A percentile compares a stretch with the other conserved stretches of the same genome.
Evolutionary conservation across 2,888 invertebrate genomes (phyloP).

Genomic region (Cenopis cana): DNA sequence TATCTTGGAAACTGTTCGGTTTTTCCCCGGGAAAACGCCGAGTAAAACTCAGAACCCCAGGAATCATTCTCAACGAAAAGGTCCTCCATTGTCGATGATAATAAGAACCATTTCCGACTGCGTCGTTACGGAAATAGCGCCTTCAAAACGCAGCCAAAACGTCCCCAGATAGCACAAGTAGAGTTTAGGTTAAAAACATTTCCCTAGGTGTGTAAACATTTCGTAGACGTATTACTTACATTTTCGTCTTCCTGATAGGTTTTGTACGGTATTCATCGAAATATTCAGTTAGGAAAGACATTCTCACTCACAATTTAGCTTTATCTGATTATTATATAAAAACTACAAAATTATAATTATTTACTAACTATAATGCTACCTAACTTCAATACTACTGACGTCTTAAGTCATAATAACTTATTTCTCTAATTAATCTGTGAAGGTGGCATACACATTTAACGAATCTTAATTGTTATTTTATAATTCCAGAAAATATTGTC

Average conservation of each 20-base stretch:
- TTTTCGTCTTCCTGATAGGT: conserved; percentile 72
- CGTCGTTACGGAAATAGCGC: too few relatives aligned
- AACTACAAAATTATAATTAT: conserved; percentile 2
- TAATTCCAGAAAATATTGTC: too few relatives aligned
- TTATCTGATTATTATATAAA: neutral
- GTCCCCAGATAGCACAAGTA: neutral
- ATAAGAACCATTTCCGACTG: too few relatives aligned
- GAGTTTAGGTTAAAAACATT: neutral
- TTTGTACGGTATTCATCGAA: conserved; percentile 76
- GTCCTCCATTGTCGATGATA: too few relatives aligned
- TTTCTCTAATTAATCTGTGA: neutral
- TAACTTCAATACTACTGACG: conserved; percentile 2
- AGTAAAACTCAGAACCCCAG: too few relatives aligned
- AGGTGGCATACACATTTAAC: neutral
- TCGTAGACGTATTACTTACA: too few relatives aligned
- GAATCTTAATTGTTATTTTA: too few relatives aligned
- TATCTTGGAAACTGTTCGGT: too few relatives aligned
- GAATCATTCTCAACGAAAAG: too few relatives aligned
- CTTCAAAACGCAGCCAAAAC: too few relatives aligned
- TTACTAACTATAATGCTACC: neutral
- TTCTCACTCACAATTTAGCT: conserved; percentile 51
- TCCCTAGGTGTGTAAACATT: too few relatives aligned
- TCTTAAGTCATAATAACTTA: neutral
- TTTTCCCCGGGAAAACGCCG: too few relatives aligned
- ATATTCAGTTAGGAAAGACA: conserved; percentile 82